Percentiles rank a stretch among this genome's conserved stretches.
These are phyloP conservation scores for Galaxias olidus DNA, from an alignment of 2,797 vertebrate species.

Conservation along the genomic window DNA sequence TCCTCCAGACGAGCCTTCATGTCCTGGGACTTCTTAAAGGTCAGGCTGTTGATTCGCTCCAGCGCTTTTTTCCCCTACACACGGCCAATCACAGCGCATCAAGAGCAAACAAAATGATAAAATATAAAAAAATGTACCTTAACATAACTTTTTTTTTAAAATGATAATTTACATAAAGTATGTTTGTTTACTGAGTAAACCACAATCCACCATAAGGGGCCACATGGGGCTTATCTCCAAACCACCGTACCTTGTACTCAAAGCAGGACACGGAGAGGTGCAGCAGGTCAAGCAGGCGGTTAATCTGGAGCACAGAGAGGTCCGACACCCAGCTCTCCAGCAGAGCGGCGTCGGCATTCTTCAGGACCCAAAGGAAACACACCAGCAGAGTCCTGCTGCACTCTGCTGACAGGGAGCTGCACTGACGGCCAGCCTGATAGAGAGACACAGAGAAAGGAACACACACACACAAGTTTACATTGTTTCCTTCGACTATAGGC, in stretches of 20 bases:
- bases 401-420: conserved; percentile 82
- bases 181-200: background rate
- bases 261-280: conserved; percentile 89
- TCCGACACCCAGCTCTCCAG: conserved; percentile 88
- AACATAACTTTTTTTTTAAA: no score
- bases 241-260: conserved; percentile 76
- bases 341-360: conserved; percentile 82
- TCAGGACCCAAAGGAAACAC: conserved; percentile 92
- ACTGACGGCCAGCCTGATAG: conserved; percentile 77
- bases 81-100: conserved; percentile 2
- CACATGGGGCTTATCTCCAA: no score
- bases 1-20: conserved; percentile 94
- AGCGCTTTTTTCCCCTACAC: conserved; percentile 85
- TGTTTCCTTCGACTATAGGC: background rate
- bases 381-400: conserved; percentile 86
- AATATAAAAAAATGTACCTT: no score
- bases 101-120: background rate
- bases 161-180: no score
- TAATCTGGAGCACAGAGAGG: conserved; percentile 85
- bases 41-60: conserved; percentile 90
- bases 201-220: background rate
- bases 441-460: background rate
- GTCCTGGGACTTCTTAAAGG: conserved; percentile 93
- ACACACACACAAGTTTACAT: background rate
- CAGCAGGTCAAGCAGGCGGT: conserved; percentile 85